Evolutionary conservation across 53 echinoderm and acorn worm genomes (phyloP).

Genomic region (Stichopus horrens): DNA sequence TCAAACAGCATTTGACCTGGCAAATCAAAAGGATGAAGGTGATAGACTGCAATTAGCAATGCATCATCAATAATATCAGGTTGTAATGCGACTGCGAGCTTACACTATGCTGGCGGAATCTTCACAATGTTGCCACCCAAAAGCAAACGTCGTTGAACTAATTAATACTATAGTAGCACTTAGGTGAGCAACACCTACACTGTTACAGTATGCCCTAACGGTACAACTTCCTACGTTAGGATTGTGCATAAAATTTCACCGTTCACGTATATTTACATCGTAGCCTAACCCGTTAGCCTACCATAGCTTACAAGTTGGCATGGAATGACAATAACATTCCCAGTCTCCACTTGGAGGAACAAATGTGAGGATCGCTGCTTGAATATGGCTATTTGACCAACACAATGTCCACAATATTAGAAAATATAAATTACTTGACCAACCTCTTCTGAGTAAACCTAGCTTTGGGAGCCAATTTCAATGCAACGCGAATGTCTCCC

Average conservation of each 20-base stretch:
- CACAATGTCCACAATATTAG: background rate
- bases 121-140: too few species aligned
- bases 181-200: too few species aligned
- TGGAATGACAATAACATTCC: constrained; percentile 14
- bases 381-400: background rate
- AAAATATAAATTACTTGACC: background rate
- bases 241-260: background rate
- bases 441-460: constrained; percentile 1
- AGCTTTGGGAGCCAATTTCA: constrained; percentile 14
- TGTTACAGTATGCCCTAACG: too few species aligned
- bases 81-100: too few species aligned
- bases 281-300: constrained; percentile 6
- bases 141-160: too few species aligned
- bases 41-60: too few species aligned
- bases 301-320: background rate
- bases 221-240: too few species aligned
- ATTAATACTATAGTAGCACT: too few species aligned
- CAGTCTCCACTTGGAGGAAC: background rate
- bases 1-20: too few species aligned
- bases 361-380: background rate
- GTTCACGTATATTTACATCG: background rate
- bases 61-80: too few species aligned
- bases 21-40: too few species aligned
- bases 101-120: too few species aligned
- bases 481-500: constrained; percentile 3